Evolutionary conservation across 2,113 vertebrate genomes (phyloP).

Genomic region (Xiphorhynchus elegans): DNA sequence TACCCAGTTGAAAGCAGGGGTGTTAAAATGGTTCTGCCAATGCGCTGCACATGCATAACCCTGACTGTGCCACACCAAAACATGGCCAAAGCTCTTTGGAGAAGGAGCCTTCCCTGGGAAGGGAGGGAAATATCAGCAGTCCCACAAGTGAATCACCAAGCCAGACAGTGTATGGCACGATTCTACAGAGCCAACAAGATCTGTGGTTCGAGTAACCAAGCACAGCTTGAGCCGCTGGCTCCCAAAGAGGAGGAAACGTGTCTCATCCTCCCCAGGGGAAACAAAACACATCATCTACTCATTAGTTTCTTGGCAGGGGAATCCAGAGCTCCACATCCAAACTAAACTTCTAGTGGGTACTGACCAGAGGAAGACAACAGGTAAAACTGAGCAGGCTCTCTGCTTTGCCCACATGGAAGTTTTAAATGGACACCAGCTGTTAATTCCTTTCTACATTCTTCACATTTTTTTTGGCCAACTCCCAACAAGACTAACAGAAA

Average conservation of each 20-base stretch:
- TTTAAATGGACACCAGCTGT: slow-evolving; percentile 58
- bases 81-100: neutral
- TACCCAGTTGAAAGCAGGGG: fast-evolving
- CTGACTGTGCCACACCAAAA: neutral
- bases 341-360: neutral
- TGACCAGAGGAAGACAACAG: neutral
- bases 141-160: neutral
- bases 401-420: neutral
- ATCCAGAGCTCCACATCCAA: neutral
- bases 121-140: neutral
- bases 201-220: neutral
- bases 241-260: neutral
- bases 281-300: neutral
- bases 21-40: neutral
- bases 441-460: slow-evolving; percentile 54
- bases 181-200: neutral
- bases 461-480: slow-evolving; percentile 46
- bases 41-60: neutral
- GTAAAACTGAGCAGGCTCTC: neutral
- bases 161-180: neutral
- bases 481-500: slow-evolving; percentile 50
- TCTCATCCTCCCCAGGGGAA: neutral
- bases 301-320: neutral
- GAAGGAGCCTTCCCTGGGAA: neutral
- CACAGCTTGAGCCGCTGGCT: neutral